A percentile compares a stretch with the other conserved stretches of the same genome.
These are phyloP conservation scores for Miichthys miiuy DNA, from an alignment of 2,797 vertebrate genomes.

Conservation along the genomic window DNA sequence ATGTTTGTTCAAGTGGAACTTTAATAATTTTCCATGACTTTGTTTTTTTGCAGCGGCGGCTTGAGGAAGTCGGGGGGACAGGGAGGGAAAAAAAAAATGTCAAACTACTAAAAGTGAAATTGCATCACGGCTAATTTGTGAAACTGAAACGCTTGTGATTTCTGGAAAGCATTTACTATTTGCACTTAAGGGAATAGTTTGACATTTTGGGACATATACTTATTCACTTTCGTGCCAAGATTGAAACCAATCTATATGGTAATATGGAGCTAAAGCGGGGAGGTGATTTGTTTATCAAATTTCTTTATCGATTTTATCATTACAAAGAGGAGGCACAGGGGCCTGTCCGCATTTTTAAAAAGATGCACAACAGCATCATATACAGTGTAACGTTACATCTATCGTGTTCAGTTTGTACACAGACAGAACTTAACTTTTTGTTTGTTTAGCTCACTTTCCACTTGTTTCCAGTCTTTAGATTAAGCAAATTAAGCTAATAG, in stretches of 20 bases:
- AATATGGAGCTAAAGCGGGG: neutral
- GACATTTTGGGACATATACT: constrained; percentile 27
- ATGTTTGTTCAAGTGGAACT: neutral
- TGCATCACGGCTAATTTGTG: constrained; percentile 30
- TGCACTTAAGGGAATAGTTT: constrained; percentile 33
- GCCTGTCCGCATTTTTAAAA: neutral
- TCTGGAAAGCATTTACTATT: constrained; percentile 31
- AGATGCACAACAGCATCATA: neutral
- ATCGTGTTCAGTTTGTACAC: neutral
- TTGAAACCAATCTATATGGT: neutral
- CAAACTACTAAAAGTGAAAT: constrained; percentile 36
- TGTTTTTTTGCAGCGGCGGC: neutral
- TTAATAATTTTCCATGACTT: neutral
- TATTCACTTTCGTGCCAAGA: neutral
- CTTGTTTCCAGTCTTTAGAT: neutral
- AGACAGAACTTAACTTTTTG: neutral
- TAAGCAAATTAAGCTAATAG: too few species aligned
- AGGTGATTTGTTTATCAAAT: neutral
- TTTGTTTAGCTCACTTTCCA: too few species aligned
- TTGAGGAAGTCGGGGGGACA: neutral
- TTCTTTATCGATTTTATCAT: neutral
- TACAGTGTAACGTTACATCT: neutral
- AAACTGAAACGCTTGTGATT: constrained; percentile 47
- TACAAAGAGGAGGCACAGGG: neutral
- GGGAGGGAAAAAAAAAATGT: neutral